Evolutionary conservation across 2,888 invertebrate species (phyloP).

Genomic region (Leptinotarsa tumamoca): DNA sequence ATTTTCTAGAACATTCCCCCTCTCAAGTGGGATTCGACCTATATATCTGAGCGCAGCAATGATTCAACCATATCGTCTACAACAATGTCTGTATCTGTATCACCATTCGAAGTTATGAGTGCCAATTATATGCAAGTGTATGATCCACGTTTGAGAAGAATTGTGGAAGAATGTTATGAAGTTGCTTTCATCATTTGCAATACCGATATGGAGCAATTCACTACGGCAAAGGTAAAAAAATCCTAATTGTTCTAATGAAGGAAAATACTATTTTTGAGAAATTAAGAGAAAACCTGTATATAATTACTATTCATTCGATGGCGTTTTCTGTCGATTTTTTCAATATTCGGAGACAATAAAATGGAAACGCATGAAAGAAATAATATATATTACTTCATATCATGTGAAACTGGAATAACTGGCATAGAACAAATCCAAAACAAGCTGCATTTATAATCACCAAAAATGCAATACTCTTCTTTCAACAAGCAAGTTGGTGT

Average conservation of each 20-base stretch:
- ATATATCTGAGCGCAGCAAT: not conserved
- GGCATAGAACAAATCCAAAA: no score
- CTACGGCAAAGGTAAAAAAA: conserved; percentile 48
- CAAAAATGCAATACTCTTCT: no score
- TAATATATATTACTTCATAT: no score
- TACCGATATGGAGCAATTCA: conserved; percentile 48
- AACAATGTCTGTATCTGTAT: conserved; percentile 10
- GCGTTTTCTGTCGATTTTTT: no score
- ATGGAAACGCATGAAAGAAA: no score
- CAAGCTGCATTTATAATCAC: no score
- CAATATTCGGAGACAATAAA: no score
- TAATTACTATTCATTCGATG: no score
- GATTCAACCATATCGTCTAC: not conserved
- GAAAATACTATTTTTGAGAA: no score
- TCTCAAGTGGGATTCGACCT: not conserved
- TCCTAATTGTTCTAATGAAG: not conserved
- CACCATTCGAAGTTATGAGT: conserved; percentile 19
- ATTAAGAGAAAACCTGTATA: no score
- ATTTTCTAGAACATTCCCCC: conserved; percentile 8
- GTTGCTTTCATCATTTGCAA: conserved; percentile 51
- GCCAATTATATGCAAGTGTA: conserved; percentile 24
- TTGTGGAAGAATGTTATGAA: conserved; percentile 51
- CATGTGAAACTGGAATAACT: no score
- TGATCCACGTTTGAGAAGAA: conserved; percentile 38
- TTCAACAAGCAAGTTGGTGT: no score